Conservation (phyloP, 1,140 invertebrate species). For the Galendromus occidentalis region DNA sequence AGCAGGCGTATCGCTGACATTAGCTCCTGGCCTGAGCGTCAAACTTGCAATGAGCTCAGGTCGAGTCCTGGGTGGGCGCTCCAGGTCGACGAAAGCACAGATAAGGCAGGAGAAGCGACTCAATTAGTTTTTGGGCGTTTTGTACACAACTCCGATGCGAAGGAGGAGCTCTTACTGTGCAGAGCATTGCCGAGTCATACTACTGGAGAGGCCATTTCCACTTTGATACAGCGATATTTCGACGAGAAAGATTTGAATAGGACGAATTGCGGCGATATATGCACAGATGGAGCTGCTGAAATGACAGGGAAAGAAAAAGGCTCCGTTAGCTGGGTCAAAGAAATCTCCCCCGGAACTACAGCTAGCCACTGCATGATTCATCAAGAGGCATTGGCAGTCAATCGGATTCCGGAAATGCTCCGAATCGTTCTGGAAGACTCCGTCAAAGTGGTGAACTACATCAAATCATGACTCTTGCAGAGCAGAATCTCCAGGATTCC, state of each 20-base stretch:
- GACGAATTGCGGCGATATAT: constrained; percentile 3
- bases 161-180: no score
- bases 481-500: constrained; percentile 23
- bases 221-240: no score
- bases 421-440: constrained; percentile 1
- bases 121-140: no score
- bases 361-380: background rate
- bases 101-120: no score
- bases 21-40: no score
- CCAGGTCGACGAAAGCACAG: no score
- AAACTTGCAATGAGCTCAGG: no score
- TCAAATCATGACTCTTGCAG: constrained; percentile 17
- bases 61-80: no score
- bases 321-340: background rate
- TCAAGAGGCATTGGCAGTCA: background rate
- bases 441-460: constrained; percentile 13
- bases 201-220: no score
- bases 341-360: background rate
- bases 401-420: background rate
- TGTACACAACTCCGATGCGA: no score
- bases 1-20: no score
- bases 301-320: background rate
- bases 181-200: no score
- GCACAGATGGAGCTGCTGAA: background rate
- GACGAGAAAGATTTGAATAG: background rate